Evolutionary conservation across 2,113 vertebrate species (phyloP).

Genomic region (Eptatretus burgeri): DNA sequence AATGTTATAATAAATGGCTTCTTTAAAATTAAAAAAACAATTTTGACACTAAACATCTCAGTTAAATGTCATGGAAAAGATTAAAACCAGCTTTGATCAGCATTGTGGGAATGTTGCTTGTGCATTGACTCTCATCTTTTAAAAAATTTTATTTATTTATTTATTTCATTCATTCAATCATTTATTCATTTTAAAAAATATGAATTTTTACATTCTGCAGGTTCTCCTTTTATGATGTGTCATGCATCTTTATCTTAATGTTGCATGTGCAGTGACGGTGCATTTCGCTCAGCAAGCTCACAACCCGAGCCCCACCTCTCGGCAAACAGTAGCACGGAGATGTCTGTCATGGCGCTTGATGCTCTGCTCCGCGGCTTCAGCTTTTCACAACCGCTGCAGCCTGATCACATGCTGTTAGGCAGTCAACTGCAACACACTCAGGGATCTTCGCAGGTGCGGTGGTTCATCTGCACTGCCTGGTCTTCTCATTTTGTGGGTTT

Average conservation of each 20-base stretch:
- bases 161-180: background rate
- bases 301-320: conserved; percentile 44
- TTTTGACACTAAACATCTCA: no score
- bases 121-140: background rate
- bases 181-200: background rate
- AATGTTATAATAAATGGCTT: no score
- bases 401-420: conserved; percentile 67
- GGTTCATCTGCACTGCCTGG: background rate
- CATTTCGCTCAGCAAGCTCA: conserved; percentile 41
- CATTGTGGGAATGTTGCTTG: background rate
- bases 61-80: no score
- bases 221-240: conserved; percentile 11
- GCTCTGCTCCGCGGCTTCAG: conserved; percentile 41
- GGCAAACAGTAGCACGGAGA: conserved; percentile 26
- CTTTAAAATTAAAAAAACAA: no score
- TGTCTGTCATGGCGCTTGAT: conserved; percentile 20
- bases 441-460: conserved; percentile 55
- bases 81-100: background rate
- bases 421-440: conserved; percentile 62
- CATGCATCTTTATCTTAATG: background rate
- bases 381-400: conserved; percentile 64
- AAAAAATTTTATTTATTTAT: background rate
- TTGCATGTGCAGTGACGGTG: conserved; percentile 30
- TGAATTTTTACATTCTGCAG: conserved; percentile 2
- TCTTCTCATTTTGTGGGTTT: background rate